Percentiles rank a stretch among this genome's conserved stretches.
These are phyloP conservation scores for Notiomystis cincta DNA, from an alignment of 2,113 vertebrate genomes.

Conservation along the genomic window DNA sequence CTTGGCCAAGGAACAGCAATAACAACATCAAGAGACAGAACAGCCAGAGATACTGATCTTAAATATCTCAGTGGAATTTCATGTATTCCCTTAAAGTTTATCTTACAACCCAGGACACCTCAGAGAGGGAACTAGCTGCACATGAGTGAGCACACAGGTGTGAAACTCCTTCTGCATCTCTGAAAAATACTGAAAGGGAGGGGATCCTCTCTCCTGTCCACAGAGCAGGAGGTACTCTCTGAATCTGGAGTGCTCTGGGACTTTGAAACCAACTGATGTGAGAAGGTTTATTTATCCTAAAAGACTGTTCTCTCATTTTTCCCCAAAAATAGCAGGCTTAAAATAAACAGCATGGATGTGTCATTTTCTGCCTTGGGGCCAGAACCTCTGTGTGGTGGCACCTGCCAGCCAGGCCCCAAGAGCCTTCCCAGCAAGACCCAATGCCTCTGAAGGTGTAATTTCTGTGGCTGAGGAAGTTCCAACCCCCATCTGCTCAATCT, in stretches of 20 bases:
- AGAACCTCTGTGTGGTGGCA: background rate
- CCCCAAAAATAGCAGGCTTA: background rate
- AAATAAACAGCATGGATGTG: background rate
- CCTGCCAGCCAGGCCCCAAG: background rate
- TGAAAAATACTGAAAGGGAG: background rate
- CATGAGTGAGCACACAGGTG: background rate
- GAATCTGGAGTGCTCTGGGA: background rate
- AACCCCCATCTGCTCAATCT: background rate
- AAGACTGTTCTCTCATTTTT: background rate
- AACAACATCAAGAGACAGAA: background rate
- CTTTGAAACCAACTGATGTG: rapidly evolving
- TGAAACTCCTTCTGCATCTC: background rate
- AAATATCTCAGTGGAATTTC: background rate
- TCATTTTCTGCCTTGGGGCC: background rate
- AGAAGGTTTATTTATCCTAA: background rate
- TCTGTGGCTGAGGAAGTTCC: background rate
- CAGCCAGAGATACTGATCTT: background rate
- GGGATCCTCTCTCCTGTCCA: background rate
- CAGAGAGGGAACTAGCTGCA: background rate
- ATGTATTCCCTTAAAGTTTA: background rate
- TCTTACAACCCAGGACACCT: background rate
- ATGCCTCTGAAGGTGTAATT: background rate
- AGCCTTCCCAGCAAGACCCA: background rate
- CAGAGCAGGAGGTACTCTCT: background rate
- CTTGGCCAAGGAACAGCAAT: background rate